Percentiles rank a stretch among this genome's conserved stretches.
These are phyloP conservation scores for Rhyacophila brunnea DNA, from an alignment of 1,140 invertebrate genomes.

Conservation along the genomic window DNA sequence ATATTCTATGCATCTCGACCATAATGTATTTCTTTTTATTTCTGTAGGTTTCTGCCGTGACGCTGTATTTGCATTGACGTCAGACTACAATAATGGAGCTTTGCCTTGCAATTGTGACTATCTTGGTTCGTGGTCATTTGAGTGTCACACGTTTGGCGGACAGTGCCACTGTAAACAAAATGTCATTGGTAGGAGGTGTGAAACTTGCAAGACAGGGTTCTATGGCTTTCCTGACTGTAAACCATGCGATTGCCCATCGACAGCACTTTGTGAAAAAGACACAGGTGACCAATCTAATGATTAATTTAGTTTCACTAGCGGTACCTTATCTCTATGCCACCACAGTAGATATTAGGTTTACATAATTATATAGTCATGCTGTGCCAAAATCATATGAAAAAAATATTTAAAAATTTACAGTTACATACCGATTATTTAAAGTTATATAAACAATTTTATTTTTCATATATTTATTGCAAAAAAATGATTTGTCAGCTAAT, in stretches of 20 bases:
- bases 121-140: conserved; percentile 84
- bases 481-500: no score
- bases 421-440: no score
- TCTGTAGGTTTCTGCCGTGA: conserved; percentile 78
- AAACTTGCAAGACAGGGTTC: conserved; percentile 86
- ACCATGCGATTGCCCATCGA: conserved; percentile 81
- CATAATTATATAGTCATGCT: no score
- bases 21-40: not conserved
- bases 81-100: conserved; percentile 93
- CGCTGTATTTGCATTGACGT: conserved; percentile 89
- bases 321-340: no score
- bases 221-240: conserved; percentile 95
- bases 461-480: no score
- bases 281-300: conserved; percentile 55
- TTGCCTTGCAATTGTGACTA: conserved; percentile 86
- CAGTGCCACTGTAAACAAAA: conserved; percentile 93
- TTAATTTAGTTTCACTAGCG: no score
- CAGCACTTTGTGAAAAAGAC: conserved; percentile 75
- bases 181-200: conserved; percentile 91
- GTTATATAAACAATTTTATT: no score
- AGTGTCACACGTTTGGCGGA: conserved; percentile 90
- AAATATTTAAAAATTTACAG: no score
- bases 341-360: no score
- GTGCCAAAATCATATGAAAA: no score
- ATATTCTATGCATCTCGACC: no score